A percentile compares a stretch with the other conserved stretches of the same genome.
Evolutionary conservation across 2,113 vertebrate genomes (phyloP).

Genomic region (Toxostoma redivivum): DNA sequence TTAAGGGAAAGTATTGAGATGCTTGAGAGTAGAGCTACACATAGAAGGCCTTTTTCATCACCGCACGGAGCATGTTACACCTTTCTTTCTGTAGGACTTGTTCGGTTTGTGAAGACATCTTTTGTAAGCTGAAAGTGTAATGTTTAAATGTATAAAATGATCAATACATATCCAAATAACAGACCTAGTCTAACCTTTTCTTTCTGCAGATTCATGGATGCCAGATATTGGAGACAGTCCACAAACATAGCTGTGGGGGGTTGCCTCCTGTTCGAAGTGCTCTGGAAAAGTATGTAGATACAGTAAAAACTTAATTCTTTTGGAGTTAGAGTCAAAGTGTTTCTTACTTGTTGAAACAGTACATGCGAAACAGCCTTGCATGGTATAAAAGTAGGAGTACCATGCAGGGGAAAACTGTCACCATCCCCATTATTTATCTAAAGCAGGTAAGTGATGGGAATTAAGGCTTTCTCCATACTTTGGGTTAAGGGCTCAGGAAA

Average conservation of each 20-base stretch:
- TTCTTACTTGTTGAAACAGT: background rate
- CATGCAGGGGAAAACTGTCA: background rate
- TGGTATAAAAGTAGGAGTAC: background rate
- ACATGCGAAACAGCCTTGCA: background rate
- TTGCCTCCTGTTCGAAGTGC: slow-evolving; percentile 93
- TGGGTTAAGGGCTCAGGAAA: background rate
- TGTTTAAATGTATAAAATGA: background rate
- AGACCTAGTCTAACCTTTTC: slow-evolving; percentile 15
- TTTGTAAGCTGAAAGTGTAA: background rate
- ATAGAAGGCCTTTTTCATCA: background rate
- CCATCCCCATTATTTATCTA: background rate
- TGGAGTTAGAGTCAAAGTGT: background rate
- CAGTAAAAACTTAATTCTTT: background rate
- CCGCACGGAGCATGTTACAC: background rate
- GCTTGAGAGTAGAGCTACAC: background rate
- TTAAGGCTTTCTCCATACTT: background rate
- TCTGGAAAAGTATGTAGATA: slow-evolving; percentile 86
- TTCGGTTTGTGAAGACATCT: background rate
- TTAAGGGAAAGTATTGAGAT: background rate
- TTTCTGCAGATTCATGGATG: slow-evolving; percentile 91
- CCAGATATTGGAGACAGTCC: slow-evolving; percentile 93
- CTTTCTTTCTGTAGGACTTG: background rate
- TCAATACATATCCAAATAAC: background rate
- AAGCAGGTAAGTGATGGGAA: background rate
- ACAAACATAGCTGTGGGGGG: slow-evolving; percentile 95